Evolutionary conservation across 2,113 vertebrate genomes (phyloP).

Genomic region (Lepidothrix coronata): DNA sequence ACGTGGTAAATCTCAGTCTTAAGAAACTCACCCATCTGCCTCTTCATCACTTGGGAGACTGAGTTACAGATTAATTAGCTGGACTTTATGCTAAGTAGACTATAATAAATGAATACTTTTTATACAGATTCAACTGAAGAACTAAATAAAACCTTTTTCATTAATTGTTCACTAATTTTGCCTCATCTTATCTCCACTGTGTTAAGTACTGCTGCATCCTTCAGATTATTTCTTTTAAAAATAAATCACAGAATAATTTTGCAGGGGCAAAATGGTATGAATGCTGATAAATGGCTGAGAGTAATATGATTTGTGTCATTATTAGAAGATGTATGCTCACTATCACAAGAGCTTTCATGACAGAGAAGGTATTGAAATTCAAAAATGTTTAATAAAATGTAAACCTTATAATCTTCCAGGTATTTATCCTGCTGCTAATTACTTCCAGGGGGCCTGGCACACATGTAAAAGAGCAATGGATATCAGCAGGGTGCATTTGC

Average conservation of each 20-base stretch:
- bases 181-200: neutral
- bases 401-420: conserved; percentile 63
- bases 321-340: conserved; percentile 5
- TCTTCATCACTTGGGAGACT: neutral
- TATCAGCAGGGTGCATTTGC: conserved; percentile 59
- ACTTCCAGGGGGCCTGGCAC: conserved; percentile 56
- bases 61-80: neutral
- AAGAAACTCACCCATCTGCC: neutral
- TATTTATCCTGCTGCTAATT: conserved; percentile 65
- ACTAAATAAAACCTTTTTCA: neutral
- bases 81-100: neutral
- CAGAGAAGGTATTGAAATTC: conserved; percentile 52
- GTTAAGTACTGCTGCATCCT: neutral
- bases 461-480: conserved; percentile 51
- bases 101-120: neutral
- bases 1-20: neutral
- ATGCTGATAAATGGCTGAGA: conserved; percentile 15
- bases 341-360: conserved; percentile 37
- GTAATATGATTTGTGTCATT: conserved; percentile 48
- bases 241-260: conserved; percentile 46
- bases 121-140: neutral
- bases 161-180: conserved; percentile 39
- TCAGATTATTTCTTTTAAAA: conserved; percentile 40
- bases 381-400: conserved; percentile 46
- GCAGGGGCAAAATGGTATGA: neutral